phyloP scores from a whole-genome alignment of 2,797 vertebrate species.

The Diceros bicornis region DNA sequence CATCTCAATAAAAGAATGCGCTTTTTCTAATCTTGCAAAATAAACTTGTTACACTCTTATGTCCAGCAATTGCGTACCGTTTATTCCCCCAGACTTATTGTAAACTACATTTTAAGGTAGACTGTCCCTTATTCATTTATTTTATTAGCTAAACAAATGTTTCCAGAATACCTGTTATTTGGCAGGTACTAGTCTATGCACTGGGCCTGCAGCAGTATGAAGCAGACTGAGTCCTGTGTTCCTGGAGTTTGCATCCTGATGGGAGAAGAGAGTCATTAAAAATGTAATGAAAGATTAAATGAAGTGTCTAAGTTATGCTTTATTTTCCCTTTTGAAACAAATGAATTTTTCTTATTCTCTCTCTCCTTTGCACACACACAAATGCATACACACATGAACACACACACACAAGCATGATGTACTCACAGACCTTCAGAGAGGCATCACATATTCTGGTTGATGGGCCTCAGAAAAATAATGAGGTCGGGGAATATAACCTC shows the following conservation, averaged over 20 bases:
- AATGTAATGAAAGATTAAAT: not conserved
- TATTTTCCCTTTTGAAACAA: not conserved
- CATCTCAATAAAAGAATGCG: not conserved
- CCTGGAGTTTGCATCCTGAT: not conserved
- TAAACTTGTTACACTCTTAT: not conserved
- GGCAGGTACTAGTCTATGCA: not conserved
- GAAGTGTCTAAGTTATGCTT: not conserved
- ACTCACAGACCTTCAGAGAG: not conserved
- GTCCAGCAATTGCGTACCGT: not conserved
- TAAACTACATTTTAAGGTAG: not conserved
- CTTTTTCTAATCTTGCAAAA: not conserved
- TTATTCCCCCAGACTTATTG: not conserved
- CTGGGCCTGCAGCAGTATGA: not conserved
- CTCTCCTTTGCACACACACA: not conserved
- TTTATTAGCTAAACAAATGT: not conserved
- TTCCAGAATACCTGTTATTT: not conserved
- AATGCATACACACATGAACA: not conserved
- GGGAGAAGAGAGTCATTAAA: not conserved
- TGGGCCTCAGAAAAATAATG: slow-evolving; percentile 50
- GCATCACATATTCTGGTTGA: not conserved
- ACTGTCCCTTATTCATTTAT: not conserved
- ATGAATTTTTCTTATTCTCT: not conserved
- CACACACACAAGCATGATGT: slow-evolving; percentile 8
- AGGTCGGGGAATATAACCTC: slow-evolving; percentile 3
- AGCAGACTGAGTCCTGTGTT: not conserved